phyloP scores from a whole-genome alignment of 2,113 vertebrate genomes.

The Neolamprologus devosi region DNA sequence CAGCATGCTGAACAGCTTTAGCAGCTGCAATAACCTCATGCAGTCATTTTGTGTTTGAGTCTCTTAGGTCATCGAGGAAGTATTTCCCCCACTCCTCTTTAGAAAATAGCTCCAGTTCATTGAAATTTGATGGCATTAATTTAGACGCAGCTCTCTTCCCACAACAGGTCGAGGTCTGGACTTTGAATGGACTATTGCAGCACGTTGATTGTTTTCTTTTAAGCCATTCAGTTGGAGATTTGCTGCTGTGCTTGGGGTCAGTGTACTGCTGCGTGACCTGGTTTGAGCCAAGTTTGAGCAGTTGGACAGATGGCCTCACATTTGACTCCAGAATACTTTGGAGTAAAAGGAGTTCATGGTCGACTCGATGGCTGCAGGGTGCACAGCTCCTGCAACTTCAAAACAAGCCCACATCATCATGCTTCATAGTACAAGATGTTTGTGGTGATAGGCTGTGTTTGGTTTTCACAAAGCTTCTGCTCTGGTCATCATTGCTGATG shows the following conservation, averaged over 20 bases:
- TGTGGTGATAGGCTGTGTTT: not conserved
- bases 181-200: fast-evolving
- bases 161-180: not conserved
- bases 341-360: not conserved
- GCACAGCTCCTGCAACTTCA: not conserved
- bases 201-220: not conserved
- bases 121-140: not conserved
- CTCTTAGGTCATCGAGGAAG: not conserved
- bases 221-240: not conserved
- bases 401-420: not conserved
- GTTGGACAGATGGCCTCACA: not conserved
- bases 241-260: not conserved
- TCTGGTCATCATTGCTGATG: not conserved
- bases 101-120: not conserved
- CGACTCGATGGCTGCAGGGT: not conserved
- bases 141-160: not conserved
- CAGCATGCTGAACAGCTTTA: not conserved
- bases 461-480: not conserved
- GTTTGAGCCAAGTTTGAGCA: not conserved
- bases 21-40: not conserved
- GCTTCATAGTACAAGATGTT: not conserved
- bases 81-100: not conserved
- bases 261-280: not conserved
- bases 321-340: not conserved
- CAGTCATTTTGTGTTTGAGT: not conserved